Conservation (phyloP, 1,140 invertebrate genomes). For the Liolophura sinensis region DNA sequence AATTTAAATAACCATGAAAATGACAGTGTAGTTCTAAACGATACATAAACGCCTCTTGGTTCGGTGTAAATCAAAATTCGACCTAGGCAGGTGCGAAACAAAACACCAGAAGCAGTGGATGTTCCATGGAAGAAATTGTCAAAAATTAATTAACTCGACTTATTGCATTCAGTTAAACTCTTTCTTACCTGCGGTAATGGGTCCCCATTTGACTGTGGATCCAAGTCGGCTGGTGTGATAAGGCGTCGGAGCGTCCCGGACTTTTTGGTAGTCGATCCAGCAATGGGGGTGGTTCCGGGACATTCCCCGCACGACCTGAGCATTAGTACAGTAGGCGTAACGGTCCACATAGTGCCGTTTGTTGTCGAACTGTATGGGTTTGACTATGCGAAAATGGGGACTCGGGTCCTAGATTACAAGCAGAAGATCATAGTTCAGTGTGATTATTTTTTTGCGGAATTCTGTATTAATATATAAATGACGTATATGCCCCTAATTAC, state of each 20-base stretch:
- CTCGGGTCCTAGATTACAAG: constrained; percentile 18
- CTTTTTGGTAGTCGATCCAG: constrained; percentile 47
- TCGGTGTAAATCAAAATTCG: no score
- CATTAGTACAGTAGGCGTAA: constrained; percentile 44
- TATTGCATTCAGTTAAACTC: not conserved
- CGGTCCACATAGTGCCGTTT: constrained; percentile 40
- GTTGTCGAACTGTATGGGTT: constrained; percentile 6
- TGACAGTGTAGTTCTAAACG: no score
- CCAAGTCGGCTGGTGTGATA: constrained; percentile 46
- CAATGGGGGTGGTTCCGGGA: constrained; percentile 40
- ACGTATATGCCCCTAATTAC: no score
- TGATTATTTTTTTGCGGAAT: no score
- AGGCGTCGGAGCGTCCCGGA: constrained; percentile 33
- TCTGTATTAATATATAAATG: no score
- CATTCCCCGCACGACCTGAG: constrained; percentile 42
- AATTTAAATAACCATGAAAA: not conserved
- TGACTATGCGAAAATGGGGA: constrained; percentile 33
- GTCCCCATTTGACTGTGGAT: constrained; percentile 51
- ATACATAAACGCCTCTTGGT: no score
- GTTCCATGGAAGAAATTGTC: no score
- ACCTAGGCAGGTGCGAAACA: no score
- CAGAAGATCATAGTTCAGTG: no score
- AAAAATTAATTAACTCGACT: not conserved
- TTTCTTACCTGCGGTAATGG: constrained; percentile 48
- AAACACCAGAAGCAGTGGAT: no score